A percentile compares a stretch with the other conserved stretches of the same genome.
Evolutionary conservation across 1,140 invertebrate species (phyloP).

Genomic region (Lepidurus packardi): DNA sequence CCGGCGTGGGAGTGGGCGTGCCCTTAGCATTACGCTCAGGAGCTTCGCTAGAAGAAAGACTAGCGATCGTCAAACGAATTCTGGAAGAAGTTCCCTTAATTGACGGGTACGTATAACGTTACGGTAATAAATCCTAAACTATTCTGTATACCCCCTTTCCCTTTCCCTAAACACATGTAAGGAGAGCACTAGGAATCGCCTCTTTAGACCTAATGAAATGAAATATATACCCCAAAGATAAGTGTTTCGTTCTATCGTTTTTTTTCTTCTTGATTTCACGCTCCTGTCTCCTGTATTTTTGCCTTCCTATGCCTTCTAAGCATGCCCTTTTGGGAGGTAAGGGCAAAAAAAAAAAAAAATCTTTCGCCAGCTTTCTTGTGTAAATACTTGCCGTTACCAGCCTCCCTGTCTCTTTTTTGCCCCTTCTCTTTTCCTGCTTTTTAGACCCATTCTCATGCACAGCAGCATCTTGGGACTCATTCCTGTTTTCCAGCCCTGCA

Average conservation of each 20-base stretch:
- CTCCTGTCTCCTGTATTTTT: neutral
- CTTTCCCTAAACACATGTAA: too few relatives aligned
- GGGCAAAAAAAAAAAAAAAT: too few relatives aligned
- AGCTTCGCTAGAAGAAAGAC: conserved; percentile 46
- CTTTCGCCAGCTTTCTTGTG: neutral
- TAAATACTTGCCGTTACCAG: neutral
- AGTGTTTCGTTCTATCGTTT: neutral
- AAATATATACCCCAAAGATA: neutral
- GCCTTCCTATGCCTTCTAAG: neutral
- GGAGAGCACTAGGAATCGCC: neutral
- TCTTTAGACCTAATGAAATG: neutral
- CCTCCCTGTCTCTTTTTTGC: neutral
- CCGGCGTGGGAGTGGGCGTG: conserved; percentile 49
- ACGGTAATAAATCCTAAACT: neutral
- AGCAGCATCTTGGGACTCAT: conserved; percentile 1
- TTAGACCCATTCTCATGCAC: neutral
- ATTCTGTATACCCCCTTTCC: too few relatives aligned
- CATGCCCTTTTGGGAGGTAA: neutral
- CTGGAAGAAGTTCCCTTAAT: conserved; percentile 57
- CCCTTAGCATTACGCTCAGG: conserved; percentile 48
- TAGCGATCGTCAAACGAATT: conserved; percentile 52
- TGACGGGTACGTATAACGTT: conserved; percentile 54
- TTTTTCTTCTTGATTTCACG: neutral
- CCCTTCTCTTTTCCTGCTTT: neutral
- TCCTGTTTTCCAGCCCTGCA: neutral